These are phyloP conservation scores for Aplysina aerophoba DNA, from an alignment of 37 sponge, comb jelly and placozoan genomes.

Conservation along the genomic window DNA sequence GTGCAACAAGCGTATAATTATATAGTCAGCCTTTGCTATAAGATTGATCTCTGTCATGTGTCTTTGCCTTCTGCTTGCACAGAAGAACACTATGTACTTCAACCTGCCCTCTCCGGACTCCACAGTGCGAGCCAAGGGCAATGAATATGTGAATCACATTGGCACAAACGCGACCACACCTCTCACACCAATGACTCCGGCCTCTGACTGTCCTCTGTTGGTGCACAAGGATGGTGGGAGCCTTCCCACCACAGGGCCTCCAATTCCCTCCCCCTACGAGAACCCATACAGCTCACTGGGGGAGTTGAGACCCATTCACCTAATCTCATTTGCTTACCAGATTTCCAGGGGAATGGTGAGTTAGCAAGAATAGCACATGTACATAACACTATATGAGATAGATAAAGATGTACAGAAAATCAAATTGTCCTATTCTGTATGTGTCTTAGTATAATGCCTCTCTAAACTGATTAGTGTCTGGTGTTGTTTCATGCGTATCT, in stretches of 20 bases:
- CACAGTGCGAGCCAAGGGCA: background rate
- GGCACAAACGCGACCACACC: background rate
- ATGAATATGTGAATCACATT: conserved; percentile 23
- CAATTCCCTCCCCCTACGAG: conserved; percentile 16
- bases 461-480: too few species aligned
- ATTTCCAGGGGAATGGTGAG: conserved; percentile 28
- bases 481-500: too few species aligned
- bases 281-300: conserved; percentile 20
- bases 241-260: background rate
- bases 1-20: too few species aligned
- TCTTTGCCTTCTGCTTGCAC: background rate
- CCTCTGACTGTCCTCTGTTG: conserved; percentile 6
- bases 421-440: too few species aligned
- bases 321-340: conserved; percentile 24
- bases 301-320: conserved; percentile 3
- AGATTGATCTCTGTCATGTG: too few species aligned
- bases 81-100: background rate
- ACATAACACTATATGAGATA: too few species aligned
- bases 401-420: too few species aligned
- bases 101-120: background rate
- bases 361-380: too few species aligned
- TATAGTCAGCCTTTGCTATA: too few species aligned
- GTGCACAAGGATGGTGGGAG: background rate
- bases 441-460: too few species aligned
- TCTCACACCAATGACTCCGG: conserved; percentile 24